A percentile compares a stretch with the other conserved stretches of the same genome.
These are phyloP conservation scores for Elaphurus davidianus DNA, from an alignment of 2,113 vertebrate genomes.

Conservation along the genomic window DNA sequence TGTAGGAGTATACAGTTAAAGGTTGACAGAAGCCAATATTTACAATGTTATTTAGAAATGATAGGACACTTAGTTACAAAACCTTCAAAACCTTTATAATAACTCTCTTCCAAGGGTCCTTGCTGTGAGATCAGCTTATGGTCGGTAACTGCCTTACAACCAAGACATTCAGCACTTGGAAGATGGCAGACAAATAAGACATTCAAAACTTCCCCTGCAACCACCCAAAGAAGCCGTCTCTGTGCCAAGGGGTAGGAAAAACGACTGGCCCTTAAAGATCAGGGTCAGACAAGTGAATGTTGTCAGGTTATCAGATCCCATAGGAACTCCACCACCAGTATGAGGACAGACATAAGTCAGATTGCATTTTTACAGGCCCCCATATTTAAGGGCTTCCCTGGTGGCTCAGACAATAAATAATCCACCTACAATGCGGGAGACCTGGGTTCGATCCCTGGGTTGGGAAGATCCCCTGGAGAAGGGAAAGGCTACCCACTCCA, in stretches of 20 bases:
- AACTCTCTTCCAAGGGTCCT: slow-evolving; percentile 36
- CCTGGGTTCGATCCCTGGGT: neutral
- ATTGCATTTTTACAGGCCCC: neutral
- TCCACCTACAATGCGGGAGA: neutral
- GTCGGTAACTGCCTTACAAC: neutral
- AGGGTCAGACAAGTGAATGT: neutral
- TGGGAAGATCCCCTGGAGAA: neutral
- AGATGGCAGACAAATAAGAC: neutral
- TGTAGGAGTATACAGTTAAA: slow-evolving; percentile 51
- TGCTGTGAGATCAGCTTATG: slow-evolving; percentile 28
- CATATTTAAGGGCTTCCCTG: neutral
- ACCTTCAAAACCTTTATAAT: slow-evolving; percentile 36
- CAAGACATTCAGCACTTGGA: slow-evolving; percentile 14
- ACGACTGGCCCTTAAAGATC: neutral
- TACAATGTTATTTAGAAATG: slow-evolving; percentile 54
- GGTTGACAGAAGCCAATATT: slow-evolving; percentile 60
- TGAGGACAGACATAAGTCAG: neutral
- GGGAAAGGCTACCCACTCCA: neutral
- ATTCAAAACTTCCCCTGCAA: neutral
- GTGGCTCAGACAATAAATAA: neutral
- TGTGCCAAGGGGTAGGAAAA: neutral
- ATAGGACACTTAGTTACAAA: slow-evolving; percentile 55
- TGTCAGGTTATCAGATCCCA: neutral
- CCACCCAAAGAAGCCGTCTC: neutral
- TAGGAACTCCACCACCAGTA: neutral